These are phyloP conservation scores for Corythoichthys intestinalis DNA, from an alignment of 2,113 vertebrate species.

Conservation along the genomic window DNA sequence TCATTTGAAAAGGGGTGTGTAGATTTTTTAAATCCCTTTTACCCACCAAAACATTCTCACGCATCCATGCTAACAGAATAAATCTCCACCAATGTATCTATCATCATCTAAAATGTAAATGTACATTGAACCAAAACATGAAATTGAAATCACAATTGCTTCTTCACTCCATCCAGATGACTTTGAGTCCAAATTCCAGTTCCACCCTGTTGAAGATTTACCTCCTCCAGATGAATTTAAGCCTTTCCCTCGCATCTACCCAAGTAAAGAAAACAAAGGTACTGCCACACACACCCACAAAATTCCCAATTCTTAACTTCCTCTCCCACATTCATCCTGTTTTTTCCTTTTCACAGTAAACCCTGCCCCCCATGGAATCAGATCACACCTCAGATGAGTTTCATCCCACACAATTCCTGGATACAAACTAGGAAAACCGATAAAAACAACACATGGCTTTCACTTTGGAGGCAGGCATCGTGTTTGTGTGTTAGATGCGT, in stretches of 20 bases:
- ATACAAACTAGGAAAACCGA: slow-evolving; percentile 1
- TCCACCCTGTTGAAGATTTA: slow-evolving; percentile 91
- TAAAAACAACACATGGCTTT: slow-evolving; percentile 10
- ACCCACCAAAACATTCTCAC: no score
- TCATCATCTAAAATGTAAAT: not conserved
- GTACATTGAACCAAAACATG: not conserved
- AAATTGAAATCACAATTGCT: not conserved
- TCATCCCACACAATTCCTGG: not conserved
- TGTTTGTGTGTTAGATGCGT: slow-evolving; percentile 18
- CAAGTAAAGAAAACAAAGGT: slow-evolving; percentile 90
- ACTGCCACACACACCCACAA: slow-evolving; percentile 8
- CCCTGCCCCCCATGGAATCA: slow-evolving; percentile 74
- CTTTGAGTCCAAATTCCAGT: slow-evolving; percentile 97
- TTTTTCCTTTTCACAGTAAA: slow-evolving; percentile 61
- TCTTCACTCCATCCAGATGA: slow-evolving; percentile 75
- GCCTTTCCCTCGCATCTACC: slow-evolving; percentile 86
- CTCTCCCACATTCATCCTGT: not conserved
- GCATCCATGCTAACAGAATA: no score
- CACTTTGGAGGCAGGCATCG: slow-evolving; percentile 1
- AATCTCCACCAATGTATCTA: not conserved
- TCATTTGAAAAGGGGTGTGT: no score
- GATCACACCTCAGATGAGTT: slow-evolving; percentile 76
- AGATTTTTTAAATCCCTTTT: no score
- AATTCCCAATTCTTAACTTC: not conserved
- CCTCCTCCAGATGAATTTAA: slow-evolving; percentile 92